Percentiles rank a stretch among this genome's conserved stretches.
phyloP scores from a whole-genome alignment of 2,888 invertebrate genomes.

The Mayetiola destructor region DNA sequence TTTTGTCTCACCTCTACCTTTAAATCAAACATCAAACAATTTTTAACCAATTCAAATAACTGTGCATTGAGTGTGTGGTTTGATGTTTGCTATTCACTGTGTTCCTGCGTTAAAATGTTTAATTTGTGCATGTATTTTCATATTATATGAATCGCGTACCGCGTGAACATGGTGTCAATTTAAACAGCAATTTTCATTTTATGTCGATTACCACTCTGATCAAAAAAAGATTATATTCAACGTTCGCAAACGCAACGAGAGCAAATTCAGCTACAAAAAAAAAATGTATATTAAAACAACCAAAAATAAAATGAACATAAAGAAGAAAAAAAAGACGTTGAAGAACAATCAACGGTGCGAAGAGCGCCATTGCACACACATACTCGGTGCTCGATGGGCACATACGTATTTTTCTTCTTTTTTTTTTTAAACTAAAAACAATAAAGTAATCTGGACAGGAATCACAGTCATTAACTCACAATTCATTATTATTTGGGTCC shows the following conservation, averaged over 20 bases:
- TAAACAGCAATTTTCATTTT: too few relatives aligned
- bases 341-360: slow-evolving; percentile 11
- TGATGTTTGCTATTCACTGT: too few relatives aligned
- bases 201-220: neutral
- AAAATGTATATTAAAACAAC: too few relatives aligned
- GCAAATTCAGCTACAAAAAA: too few relatives aligned
- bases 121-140: neutral
- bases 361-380: neutral
- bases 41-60: too few relatives aligned
- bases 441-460: slow-evolving; percentile 12
- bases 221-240: slow-evolving; percentile 6
- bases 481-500: slow-evolving; percentile 9
- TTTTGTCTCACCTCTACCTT: too few relatives aligned
- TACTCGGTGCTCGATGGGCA: neutral
- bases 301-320: too few relatives aligned
- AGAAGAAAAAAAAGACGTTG: too few relatives aligned
- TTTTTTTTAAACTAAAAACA: slow-evolving; percentile 4
- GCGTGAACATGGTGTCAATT: neutral
- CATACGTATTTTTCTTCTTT: neutral
- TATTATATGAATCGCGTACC: too few relatives aligned
- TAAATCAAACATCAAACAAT: too few relatives aligned
- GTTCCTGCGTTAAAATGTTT: too few relatives aligned
- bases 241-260: slow-evolving; percentile 9
- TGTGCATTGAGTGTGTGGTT: slow-evolving; percentile 3
- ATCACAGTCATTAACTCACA: slow-evolving; percentile 12